Percentiles rank a stretch among this genome's conserved stretches.
These are phyloP conservation scores for Pitangus sulphuratus DNA, from an alignment of 2,797 vertebrate species.

Conservation along the genomic window DNA sequence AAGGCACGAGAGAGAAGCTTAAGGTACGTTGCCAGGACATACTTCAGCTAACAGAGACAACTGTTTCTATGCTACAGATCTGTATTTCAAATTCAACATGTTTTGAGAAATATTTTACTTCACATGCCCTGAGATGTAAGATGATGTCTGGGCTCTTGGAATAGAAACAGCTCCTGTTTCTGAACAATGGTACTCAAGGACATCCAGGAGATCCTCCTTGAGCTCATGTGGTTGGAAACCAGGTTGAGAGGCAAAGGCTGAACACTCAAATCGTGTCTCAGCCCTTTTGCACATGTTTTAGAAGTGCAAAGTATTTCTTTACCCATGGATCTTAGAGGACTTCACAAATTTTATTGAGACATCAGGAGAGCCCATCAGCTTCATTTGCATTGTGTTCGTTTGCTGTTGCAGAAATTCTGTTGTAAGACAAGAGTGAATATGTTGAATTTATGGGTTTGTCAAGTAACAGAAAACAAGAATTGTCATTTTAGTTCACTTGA, in stretches of 20 bases:
- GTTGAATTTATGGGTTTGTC: background rate
- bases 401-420: background rate
- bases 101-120: background rate
- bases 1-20: background rate
- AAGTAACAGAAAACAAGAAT: background rate
- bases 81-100: background rate
- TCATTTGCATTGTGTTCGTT: background rate
- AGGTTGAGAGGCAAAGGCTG: background rate
- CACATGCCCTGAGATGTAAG: rapidly evolving
- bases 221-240: background rate
- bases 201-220: background rate
- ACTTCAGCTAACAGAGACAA: background rate
- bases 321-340: background rate
- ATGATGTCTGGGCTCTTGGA: background rate
- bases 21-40: background rate
- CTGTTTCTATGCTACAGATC: background rate
- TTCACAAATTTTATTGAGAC: background rate
- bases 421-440: background rate
- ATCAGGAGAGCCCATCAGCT: rapidly evolving
- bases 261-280: background rate
- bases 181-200: background rate
- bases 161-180: background rate
- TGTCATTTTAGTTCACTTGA: background rate
- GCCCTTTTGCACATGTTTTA: background rate
- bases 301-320: background rate